These are phyloP conservation scores for Onychostruthus taczanowskii DNA, from an alignment of 2,113 vertebrate species.

Conservation along the genomic window DNA sequence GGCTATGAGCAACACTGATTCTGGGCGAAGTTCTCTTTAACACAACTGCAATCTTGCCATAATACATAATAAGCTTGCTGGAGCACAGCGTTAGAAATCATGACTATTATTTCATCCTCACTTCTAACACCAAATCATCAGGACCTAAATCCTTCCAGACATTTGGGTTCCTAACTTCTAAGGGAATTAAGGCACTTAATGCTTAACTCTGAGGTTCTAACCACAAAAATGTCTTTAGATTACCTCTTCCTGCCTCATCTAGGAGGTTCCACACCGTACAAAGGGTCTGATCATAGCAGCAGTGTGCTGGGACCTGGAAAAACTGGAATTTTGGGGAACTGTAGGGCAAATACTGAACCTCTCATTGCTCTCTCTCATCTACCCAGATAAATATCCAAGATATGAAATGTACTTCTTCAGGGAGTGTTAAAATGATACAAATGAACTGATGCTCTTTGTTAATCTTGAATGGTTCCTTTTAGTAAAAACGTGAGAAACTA, in stretches of 20 bases:
- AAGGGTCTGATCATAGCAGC: neutral
- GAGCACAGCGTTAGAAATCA: neutral
- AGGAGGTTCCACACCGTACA: neutral
- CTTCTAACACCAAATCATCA: neutral
- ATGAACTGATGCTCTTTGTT: neutral
- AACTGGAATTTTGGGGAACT: neutral
- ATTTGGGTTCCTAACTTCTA: neutral
- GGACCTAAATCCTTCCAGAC: neutral
- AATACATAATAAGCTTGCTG: neutral
- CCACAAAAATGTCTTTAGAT: neutral
- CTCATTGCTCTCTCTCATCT: neutral
- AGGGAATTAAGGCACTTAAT: neutral
- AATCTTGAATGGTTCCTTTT: neutral
- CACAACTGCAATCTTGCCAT: neutral
- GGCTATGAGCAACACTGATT: neutral
- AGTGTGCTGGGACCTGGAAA: neutral
- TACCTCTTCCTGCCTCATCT: neutral
- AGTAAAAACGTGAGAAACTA: constrained; percentile 20
- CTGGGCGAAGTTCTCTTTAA: neutral
- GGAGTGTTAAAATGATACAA: neutral
- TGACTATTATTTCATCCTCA: neutral
- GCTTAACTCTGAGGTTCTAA: neutral
- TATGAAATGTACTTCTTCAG: neutral
- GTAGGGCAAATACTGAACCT: neutral
- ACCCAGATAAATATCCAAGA: neutral